phyloP scores from a whole-genome alignment of 2,797 vertebrate species.

The Jordanella pulchra region DNA sequence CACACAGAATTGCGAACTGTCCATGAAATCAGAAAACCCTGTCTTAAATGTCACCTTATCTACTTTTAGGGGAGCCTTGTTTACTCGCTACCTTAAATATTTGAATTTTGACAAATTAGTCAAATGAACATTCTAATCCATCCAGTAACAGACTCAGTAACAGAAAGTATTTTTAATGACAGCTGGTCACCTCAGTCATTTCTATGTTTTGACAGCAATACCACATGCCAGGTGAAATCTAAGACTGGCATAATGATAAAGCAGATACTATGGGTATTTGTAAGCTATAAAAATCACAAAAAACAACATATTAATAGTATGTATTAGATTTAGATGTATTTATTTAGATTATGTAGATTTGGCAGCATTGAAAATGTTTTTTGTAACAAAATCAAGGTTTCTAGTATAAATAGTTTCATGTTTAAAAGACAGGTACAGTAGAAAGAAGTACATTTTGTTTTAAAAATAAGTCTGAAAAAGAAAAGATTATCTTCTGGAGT shows the following conservation, averaged over 20 bases:
- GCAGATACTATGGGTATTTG: not conserved
- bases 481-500: not conserved
- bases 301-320: not conserved
- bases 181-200: constrained; percentile 15
- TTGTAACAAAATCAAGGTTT: not conserved
- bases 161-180: not conserved
- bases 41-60: not conserved
- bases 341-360: too few relatives aligned
- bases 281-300: not conserved
- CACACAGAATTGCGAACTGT: not conserved
- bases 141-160: not conserved
- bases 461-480: not conserved
- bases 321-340: not conserved
- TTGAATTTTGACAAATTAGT: not conserved
- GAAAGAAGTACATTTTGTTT: not conserved
- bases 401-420: not conserved
- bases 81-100: not conserved
- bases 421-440: not conserved
- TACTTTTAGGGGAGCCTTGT: not conserved
- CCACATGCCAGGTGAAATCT: constrained; percentile 14
- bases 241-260: not conserved
- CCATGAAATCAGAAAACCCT: constrained; percentile 1
- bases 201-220: constrained; percentile 28
- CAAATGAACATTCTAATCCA: not conserved
- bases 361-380: not conserved